Base-by-base conservation (phyloP, 2,797 vertebrate species). In the Ambastaia sidthimunki region DNA sequence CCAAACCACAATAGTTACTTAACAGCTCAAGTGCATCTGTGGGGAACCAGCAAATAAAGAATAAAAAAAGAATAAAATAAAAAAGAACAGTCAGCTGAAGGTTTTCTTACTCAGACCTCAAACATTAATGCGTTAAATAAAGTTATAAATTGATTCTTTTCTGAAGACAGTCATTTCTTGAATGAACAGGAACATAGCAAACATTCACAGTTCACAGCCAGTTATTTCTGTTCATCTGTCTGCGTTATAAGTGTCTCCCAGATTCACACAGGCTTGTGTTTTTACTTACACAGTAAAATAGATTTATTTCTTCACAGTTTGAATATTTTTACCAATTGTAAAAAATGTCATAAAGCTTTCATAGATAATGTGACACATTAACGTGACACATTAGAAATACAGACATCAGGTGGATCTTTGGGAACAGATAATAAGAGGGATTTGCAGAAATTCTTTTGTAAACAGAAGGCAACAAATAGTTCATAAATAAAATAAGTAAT, bases 281-380 rank as follows among this genome's bases (percentile, higher is more conserved):
- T 44, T 59, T 67, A 54, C 50, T 71, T 69, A 52, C 48, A 54
- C 74, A 63, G 47, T n/a, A 48, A 3, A 15, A 57, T 19, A 62
- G 16, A 16, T 37, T 59, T 12, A 7, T 18, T 48, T 68, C 21
- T 68, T 25, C 7, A 48, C 19, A 9, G 19, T 21, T 23, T 57
- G 10, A 21, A 59, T 59, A 59, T 19, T 59, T 59, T 57, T 23
- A 57, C 18, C 9, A 21, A 21, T 6, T 7, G 19, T n/a, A n/a
- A 54, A 54, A 18, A 37, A 37, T 4, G 4, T 37, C 10, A 19
- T 12, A 23, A 57, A 12, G 55, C 55, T 57, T 57, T 55, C 19
- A 11, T 15, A 15, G 15, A 23, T 9, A 10, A 19, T 21, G 23
- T n/a, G n/a, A n/a, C n/a, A n/a, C n/a, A n/a, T n/a, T n/a, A 54